A percentile compares a stretch with the other conserved stretches of the same genome.
These are phyloP conservation scores for Nymphalis io DNA, from an alignment of 1,140 invertebrate genomes.

Conservation along the genomic window DNA sequence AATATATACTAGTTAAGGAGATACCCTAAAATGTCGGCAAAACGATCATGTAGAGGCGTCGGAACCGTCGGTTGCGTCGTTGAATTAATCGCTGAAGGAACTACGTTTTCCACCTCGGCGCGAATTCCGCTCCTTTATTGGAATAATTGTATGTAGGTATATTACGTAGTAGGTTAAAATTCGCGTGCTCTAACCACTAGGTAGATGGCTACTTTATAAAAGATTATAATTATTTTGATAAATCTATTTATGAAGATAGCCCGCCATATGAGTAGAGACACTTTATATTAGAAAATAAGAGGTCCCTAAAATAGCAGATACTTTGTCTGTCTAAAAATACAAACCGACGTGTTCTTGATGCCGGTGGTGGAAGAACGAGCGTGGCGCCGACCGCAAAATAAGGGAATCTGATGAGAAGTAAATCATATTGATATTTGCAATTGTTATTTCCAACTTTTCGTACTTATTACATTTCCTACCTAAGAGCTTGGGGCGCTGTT, in stretches of 20 bases:
- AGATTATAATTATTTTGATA: no score
- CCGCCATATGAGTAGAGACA: no score
- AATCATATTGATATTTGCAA: slow-evolving; percentile 5
- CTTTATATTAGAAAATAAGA: no score
- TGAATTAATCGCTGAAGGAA: slow-evolving; percentile 7
- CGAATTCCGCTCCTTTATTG: slow-evolving; percentile 35
- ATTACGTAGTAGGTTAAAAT: no score
- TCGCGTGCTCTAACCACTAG: no score
- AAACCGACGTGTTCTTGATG: slow-evolving; percentile 60
- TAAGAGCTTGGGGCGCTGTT: slow-evolving; percentile 92
- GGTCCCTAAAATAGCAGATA: neutral
- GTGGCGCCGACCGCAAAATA: slow-evolving; percentile 70
- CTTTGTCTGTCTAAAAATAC: neutral
- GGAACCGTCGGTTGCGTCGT: slow-evolving; percentile 17
- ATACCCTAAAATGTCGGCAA: slow-evolving; percentile 65
- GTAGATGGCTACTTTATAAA: no score
- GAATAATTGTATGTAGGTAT: neutral
- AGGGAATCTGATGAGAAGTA: slow-evolving; percentile 60
- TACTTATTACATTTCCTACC: slow-evolving; percentile 75
- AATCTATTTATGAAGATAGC: no score
- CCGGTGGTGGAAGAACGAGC: slow-evolving; percentile 57
- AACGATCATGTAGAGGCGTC: slow-evolving; percentile 48
- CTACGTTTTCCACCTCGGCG: slow-evolving; percentile 36
- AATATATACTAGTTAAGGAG: neutral
- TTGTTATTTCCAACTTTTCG: neutral